Conservation (phyloP, 2,888 invertebrate genomes). For the Acronicta leporina region DNA sequence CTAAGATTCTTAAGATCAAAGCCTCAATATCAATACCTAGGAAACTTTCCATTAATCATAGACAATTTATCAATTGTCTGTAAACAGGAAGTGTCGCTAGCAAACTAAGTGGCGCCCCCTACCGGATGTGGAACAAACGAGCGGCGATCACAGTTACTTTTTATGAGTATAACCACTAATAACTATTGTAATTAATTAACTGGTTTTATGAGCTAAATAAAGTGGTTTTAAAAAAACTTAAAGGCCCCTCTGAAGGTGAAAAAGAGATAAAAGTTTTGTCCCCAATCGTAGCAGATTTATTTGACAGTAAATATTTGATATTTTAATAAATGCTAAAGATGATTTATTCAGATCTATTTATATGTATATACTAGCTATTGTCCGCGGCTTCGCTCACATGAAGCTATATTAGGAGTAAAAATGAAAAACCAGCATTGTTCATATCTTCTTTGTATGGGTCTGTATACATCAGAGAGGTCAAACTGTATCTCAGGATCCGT, state of each 20-base stretch:
- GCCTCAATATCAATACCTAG: background rate
- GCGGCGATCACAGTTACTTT: slow-evolving; percentile 22
- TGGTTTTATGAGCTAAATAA: slow-evolving; percentile 8
- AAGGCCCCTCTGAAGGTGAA: slow-evolving; percentile 12
- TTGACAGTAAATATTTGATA: no score
- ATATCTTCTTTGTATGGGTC: no score
- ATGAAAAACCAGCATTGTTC: no score
- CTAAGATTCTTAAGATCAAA: background rate
- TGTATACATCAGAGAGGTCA: no score
- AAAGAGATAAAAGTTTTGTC: background rate
- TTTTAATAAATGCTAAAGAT: no score
- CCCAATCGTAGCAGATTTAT: no score
- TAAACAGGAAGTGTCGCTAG: slow-evolving; percentile 37
- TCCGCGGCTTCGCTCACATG: no score
- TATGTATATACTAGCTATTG: no score
- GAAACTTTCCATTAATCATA: slow-evolving; percentile 21
- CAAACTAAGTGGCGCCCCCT: slow-evolving; percentile 7
- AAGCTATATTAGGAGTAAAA: no score
- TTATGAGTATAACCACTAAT: slow-evolving; percentile 5
- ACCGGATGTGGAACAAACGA: slow-evolving; percentile 32
- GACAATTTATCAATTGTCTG: slow-evolving; percentile 39
- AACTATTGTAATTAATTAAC: slow-evolving; percentile 26
- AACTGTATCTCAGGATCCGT: no score
- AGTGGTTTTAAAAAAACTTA: slow-evolving; percentile 7
- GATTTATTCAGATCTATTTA: no score